Conservation (phyloP, 1,140 invertebrate species). For the Ceratina japonica region DNA sequence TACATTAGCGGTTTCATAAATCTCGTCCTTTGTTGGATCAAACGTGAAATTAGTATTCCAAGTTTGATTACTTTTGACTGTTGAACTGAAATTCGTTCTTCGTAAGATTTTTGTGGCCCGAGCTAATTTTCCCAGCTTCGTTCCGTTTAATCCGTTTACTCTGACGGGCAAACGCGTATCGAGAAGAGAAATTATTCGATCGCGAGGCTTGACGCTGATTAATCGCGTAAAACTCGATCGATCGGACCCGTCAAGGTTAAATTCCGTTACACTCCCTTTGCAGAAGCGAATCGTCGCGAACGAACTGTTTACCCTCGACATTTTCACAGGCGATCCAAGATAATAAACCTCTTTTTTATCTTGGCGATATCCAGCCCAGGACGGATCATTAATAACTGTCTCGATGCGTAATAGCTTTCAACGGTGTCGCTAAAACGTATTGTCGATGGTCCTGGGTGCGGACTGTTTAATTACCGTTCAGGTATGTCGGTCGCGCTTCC, state of each 20-base stretch:
- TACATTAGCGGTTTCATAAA: neutral
- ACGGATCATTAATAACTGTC: neutral
- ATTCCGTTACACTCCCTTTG: conserved; percentile 27
- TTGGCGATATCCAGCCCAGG: neutral
- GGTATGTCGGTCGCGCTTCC: conserved; percentile 2
- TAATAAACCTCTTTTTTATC: neutral
- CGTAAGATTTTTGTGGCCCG: too few relatives aligned
- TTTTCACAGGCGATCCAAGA: conserved; percentile 14
- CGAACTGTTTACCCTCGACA: neutral
- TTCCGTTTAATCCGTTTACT: neutral
- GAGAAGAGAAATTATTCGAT: conserved; percentile 3
- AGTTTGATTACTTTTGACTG: too few relatives aligned
- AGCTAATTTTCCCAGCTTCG: neutral
- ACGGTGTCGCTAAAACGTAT: conserved; percentile 14
- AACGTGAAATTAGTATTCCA: neutral
- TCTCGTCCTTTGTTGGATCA: neutral
- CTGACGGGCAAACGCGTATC: neutral
- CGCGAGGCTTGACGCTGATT: neutral
- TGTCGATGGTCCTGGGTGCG: conserved; percentile 1
- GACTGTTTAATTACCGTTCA: conserved; percentile 19
- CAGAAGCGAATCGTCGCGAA: conserved; percentile 9
- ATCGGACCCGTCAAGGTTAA: conserved; percentile 36
- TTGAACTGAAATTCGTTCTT: too few relatives aligned
- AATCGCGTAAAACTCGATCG: conserved; percentile 21
- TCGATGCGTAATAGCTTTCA: conserved; percentile 1